Percentiles rank a stretch among this genome's conserved stretches.
These are phyloP conservation scores for Lepus americanus DNA, from an alignment of 2,113 vertebrate genomes.

Conservation along the genomic window DNA sequence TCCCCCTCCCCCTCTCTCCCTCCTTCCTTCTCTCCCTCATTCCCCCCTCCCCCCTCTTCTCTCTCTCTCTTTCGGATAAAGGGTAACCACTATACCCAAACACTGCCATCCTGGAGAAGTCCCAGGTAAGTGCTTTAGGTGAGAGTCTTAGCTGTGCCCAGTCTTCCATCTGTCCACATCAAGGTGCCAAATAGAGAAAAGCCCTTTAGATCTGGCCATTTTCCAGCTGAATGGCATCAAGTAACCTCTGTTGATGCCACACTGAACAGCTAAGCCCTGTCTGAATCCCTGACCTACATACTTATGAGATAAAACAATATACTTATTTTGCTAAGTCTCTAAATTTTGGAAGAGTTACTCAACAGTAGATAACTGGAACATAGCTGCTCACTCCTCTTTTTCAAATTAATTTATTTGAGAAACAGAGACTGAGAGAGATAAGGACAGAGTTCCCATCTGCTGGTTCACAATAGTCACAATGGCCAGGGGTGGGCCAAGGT, in stretches of 20 bases:
- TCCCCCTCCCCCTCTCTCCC: no score
- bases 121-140: neutral
- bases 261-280: neutral
- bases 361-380: neutral
- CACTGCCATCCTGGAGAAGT: neutral
- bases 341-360: neutral
- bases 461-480: no score
- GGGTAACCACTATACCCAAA: no score
- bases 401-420: no score
- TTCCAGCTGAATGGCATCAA: neutral
- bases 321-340: neutral
- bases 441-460: no score
- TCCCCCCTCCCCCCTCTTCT: no score
- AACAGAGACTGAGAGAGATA: no score
- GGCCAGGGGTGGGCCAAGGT: no score
- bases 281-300: neutral
- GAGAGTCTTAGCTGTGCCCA: neutral
- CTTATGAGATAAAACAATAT: neutral
- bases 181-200: neutral
- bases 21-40: no score
- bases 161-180: neutral
- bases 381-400: no score
- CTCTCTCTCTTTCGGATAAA: no score
- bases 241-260: neutral
- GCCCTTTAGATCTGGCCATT: neutral